A percentile compares a stretch with the other conserved stretches of the same genome.
Evolutionary conservation across 2,797 vertebrate species (phyloP).

Genomic region (Todus mexicanus): DNA sequence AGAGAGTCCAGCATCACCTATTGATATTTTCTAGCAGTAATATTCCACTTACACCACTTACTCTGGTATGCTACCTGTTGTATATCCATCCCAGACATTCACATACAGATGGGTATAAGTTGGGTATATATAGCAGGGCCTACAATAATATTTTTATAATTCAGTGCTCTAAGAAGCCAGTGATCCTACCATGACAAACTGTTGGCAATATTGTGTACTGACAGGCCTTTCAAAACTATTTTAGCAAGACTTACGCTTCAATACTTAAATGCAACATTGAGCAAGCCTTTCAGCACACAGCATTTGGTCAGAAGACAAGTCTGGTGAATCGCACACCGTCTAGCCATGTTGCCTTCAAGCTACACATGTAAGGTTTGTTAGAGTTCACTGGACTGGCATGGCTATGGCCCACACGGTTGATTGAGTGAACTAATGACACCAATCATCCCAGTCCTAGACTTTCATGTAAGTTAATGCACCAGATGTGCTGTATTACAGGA

Average conservation of each 20-base stretch:
- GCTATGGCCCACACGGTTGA: background rate
- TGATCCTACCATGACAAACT: background rate
- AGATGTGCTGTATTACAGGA: background rate
- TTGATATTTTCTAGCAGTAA: background rate
- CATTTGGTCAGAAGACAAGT: rapidly evolving
- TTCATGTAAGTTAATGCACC: background rate
- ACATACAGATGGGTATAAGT: background rate
- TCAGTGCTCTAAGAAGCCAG: background rate
- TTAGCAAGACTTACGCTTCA: background rate
- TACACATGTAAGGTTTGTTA: background rate
- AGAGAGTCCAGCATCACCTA: background rate
- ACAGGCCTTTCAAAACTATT: background rate
- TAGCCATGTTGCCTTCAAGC: background rate
- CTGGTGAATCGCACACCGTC: background rate
- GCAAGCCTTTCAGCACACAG: background rate
- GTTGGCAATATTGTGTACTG: background rate
- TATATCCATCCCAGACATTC: background rate
- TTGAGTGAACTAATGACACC: background rate
- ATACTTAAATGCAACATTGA: background rate
- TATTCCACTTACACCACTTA: background rate
- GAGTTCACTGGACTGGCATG: background rate
- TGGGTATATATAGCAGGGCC: background rate
- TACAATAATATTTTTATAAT: background rate
- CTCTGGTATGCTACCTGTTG: background rate
- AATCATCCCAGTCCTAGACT: background rate